These are phyloP conservation scores for Mimumesa dahlbomi DNA, from an alignment of 2,888 invertebrate species.

Conservation along the genomic window DNA sequence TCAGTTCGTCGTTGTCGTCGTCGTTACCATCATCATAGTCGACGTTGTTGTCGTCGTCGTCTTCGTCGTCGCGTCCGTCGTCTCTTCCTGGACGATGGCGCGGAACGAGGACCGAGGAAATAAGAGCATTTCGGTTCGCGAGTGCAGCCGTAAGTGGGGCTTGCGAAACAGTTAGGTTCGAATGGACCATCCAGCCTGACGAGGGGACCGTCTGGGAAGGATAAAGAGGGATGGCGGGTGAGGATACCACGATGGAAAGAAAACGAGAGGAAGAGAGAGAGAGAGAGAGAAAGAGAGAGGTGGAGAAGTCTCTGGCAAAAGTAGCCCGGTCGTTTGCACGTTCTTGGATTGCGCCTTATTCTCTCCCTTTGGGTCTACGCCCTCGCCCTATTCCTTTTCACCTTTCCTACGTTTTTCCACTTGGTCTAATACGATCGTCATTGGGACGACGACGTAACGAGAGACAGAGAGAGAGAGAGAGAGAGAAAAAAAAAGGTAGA, in stretches of 20 bases:
- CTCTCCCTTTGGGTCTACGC: neutral
- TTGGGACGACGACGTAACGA: conserved; percentile 15
- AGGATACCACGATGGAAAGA: conserved; percentile 9
- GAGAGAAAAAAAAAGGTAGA: conserved; percentile 2
- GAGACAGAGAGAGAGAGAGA: no score
- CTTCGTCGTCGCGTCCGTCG: conserved; percentile 2
- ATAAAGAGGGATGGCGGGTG: conserved; percentile 32
- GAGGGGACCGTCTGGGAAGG: conserved; percentile 27
- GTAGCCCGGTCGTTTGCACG: conserved; percentile 61
- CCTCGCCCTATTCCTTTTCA: neutral
- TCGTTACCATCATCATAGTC: conserved; percentile 20
- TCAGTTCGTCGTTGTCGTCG: neutral
- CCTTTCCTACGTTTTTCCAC: conserved; percentile 26
- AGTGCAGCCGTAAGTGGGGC: conserved; percentile 45
- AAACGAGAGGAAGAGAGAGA: neutral
- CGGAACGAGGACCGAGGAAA: conserved; percentile 32
- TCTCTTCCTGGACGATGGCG: conserved; percentile 11
- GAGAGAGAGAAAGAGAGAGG: neutral
- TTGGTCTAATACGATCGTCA: conserved; percentile 20
- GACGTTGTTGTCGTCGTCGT: neutral
- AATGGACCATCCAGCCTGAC: conserved; percentile 58
- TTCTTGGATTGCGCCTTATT: conserved; percentile 26
- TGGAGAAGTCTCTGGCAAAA: conserved; percentile 37
- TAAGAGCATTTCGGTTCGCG: conserved; percentile 49
- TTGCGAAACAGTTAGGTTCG: conserved; percentile 63